These are phyloP conservation scores for Myiotriccus ornatus DNA, from an alignment of 2,797 vertebrate species.

Conservation along the genomic window DNA sequence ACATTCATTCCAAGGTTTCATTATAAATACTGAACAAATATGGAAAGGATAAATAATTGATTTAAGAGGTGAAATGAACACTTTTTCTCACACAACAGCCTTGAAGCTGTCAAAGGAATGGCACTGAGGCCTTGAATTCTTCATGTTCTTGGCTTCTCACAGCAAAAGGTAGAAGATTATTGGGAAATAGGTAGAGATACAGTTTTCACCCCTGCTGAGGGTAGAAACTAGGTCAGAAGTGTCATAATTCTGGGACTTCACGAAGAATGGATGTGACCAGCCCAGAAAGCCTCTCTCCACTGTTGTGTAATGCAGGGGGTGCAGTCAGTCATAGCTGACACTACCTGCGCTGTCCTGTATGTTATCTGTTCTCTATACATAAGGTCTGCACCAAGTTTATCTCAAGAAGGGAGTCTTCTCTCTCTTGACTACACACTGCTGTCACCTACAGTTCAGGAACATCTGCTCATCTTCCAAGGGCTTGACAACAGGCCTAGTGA, in stretches of 20 bases:
- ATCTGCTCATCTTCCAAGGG: neutral
- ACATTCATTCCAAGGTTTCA: neutral
- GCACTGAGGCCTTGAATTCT: neutral
- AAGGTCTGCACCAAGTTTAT: neutral
- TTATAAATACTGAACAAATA: neutral
- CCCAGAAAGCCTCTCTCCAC: neutral
- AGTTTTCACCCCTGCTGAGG: neutral
- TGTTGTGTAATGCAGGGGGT: fast-evolving
- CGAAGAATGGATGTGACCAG: neutral
- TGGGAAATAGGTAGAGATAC: neutral
- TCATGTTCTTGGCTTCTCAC: neutral
- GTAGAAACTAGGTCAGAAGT: neutral
- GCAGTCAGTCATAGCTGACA: neutral
- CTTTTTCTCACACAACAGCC: neutral
- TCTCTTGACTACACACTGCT: neutral
- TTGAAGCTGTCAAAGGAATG: neutral
- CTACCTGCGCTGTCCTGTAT: neutral
- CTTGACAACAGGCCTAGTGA: neutral
- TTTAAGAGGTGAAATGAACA: neutral
- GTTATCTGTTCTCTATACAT: neutral
- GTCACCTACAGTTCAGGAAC: neutral
- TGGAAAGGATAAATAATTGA: neutral
- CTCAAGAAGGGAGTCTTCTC: neutral
- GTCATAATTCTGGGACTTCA: neutral
- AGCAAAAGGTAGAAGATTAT: neutral